phyloP scores from a whole-genome alignment of 2,888 invertebrate species.

The Drosophila picticornis region DNA sequence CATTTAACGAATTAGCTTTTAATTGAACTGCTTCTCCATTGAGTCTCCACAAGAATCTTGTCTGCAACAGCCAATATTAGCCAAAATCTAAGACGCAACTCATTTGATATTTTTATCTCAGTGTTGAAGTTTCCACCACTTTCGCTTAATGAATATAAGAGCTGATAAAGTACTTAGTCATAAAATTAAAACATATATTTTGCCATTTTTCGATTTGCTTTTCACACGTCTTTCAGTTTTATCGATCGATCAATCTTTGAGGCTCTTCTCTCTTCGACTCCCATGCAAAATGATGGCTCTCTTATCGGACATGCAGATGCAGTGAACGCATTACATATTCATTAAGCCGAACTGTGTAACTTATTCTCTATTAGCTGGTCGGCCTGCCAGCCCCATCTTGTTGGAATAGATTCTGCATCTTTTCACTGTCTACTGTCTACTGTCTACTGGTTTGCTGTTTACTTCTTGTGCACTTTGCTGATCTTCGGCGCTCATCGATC shows the following conservation, averaged over 20 bases:
- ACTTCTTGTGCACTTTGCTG: not conserved
- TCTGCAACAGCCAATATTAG: not conserved
- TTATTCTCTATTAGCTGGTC: conserved; percentile 48
- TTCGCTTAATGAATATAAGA: not conserved
- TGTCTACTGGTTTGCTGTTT: not conserved
- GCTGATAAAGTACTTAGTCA: not conserved
- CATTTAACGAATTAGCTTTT: not conserved
- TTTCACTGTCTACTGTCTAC: not conserved
- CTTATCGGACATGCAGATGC: conserved; percentile 51
- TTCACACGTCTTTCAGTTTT: not conserved
- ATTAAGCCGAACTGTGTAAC: conserved; percentile 42
- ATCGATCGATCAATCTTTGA: conserved; percentile 18
- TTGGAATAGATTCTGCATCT: not conserved
- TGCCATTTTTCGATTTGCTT: not conserved
- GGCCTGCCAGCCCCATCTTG: too few species aligned
- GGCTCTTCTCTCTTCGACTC: not conserved
- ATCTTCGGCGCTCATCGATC: conserved; percentile 34
- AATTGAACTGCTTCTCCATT: not conserved
- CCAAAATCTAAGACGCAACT: not conserved
- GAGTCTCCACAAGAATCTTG: not conserved
- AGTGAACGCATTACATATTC: conserved; percentile 56
- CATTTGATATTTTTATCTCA: not conserved
- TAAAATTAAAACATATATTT: not conserved
- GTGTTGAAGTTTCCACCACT: not conserved
- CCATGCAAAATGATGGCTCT: conserved; percentile 47